A percentile compares a stretch with the other conserved stretches of the same genome.
Conservation (phyloP, 1,140 invertebrate genomes). For the Lordiphosa stackelbergi region DNA sequence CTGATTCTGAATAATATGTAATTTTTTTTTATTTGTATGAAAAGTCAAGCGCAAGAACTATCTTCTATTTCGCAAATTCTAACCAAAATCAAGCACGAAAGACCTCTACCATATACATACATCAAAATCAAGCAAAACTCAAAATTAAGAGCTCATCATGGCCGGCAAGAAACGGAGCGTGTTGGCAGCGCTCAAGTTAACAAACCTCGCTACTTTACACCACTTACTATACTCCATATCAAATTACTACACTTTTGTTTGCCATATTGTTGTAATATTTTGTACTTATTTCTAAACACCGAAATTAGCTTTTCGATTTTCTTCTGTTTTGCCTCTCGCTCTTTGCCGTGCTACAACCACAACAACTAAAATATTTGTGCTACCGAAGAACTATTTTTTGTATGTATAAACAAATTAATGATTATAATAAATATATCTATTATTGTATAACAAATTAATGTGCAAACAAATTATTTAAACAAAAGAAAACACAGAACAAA, state of each 20-base stretch:
- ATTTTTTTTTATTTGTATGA: not conserved
- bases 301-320: not conserved
- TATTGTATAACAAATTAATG: constrained; percentile 31
- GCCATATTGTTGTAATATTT: constrained; percentile 6
- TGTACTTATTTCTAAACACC: no score
- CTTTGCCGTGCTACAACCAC: constrained; percentile 36
- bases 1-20: not conserved
- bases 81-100: constrained; percentile 6
- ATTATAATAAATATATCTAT: constrained; percentile 49
- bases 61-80: not conserved
- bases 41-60: constrained; percentile 10
- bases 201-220: constrained; percentile 4
- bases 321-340: constrained; percentile 49
- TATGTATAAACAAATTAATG: constrained; percentile 47
- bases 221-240: no score
- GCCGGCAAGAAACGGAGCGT: not conserved
- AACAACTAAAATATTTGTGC: constrained; percentile 49
- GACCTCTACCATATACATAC: not conserved
- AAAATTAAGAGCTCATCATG: no score
- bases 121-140: no score
- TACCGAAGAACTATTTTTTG: constrained; percentile 9
- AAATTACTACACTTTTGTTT: constrained; percentile 6
- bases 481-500: constrained; percentile 37
- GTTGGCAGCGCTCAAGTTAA: constrained; percentile 2
- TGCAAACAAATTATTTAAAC: constrained; percentile 41